Evolutionary conservation across 2,113 vertebrate species (phyloP).

Genomic region (Hemiprocne comata): DNA sequence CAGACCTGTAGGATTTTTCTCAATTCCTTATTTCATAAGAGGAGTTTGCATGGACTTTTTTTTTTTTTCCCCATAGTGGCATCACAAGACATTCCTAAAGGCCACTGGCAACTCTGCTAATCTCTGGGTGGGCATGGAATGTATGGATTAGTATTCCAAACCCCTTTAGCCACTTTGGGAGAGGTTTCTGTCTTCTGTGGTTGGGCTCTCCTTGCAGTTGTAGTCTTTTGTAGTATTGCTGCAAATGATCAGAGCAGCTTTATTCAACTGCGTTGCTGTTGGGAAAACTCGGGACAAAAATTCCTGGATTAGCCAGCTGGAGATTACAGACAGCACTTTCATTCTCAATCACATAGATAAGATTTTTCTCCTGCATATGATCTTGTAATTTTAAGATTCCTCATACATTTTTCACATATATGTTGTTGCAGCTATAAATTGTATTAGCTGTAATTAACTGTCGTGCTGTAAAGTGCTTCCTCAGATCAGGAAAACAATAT

Average conservation of each 20-base stretch:
- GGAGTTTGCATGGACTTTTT: background rate
- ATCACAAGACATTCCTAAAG: background rate
- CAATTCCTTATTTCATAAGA: background rate
- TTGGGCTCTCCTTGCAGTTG: background rate
- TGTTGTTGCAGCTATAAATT: background rate
- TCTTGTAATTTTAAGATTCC: background rate
- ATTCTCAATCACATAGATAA: background rate
- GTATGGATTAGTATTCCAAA: background rate
- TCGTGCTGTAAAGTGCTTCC: background rate
- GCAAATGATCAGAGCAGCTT: background rate
- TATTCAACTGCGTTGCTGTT: background rate
- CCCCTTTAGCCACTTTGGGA: background rate
- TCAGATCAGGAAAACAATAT: background rate
- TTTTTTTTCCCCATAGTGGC: background rate
- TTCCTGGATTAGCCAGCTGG: background rate
- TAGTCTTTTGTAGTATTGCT: background rate
- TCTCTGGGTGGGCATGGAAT: background rate
- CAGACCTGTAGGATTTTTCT: background rate
- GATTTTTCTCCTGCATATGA: background rate
- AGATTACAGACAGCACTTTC: background rate
- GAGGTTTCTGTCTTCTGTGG: background rate
- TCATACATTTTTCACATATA: background rate
- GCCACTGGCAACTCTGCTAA: background rate
- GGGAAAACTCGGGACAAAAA: background rate
- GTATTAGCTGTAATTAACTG: background rate